Evolutionary conservation across 2,113 vertebrate genomes (phyloP), one percentile per base, ranked within the genome.

Genomic region (Lynx canadensis): DNA sequence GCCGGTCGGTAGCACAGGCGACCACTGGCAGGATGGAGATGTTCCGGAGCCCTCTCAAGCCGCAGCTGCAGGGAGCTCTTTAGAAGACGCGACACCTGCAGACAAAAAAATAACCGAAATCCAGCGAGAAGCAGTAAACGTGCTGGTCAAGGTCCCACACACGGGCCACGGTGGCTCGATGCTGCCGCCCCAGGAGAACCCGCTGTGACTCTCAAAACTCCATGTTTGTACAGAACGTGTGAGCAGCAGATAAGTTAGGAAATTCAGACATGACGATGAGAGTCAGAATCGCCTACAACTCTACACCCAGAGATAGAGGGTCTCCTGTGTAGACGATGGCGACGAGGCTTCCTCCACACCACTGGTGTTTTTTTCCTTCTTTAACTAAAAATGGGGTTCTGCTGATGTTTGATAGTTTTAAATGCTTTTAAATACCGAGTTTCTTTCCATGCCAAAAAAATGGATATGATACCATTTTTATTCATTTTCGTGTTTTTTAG

Each of bases 401-500:
- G 1, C 19, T 48, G 66, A 8, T 5, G 2, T 15, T 29, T 38
- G 9, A 48, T 16, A 1, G 66, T 80, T 52, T 27, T 25, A 33
- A 71, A n/a, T 33, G 41, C n/a, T 83, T 50, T 73, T 23, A 4
- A 1, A 2, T 19, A 5, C 16, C 5, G 0, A 31, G 10, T 36
- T 76, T 52, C 23, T 65, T 68, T 60, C 52, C 36, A 7, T 7
- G 27, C 23, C 16, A 7, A 7, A 60, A 71, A 73, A n/a, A 1
- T 2, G 19, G 21, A 60, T 79, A 7, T 27, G 78, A 69, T 19
- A 4, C 29, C 2, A 0, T 71, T 36, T 71, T 57, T 18, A n/a
- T 38, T 82, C 5, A 5, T n/a, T 5, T 89, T 41, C 87, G 60
- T 95, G 41, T n/a, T 50, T 98, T 97, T 74, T 88, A 99, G 99